Conservation (phyloP, 1,140 invertebrate genomes). For the Pseudomyrmex dendroicus region DNA sequence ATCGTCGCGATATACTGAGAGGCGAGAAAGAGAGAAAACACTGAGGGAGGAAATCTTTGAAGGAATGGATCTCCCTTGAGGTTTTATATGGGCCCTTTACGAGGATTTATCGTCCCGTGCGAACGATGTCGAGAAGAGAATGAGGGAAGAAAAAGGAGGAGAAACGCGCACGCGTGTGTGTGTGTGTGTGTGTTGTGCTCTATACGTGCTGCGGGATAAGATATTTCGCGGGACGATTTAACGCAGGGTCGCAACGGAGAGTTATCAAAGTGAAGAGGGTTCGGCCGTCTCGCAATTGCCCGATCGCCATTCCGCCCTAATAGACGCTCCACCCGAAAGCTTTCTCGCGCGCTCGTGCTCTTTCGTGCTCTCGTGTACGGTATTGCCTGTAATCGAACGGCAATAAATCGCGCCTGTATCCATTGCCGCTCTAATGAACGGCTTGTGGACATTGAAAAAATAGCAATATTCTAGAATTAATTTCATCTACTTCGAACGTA, state of each 20-base stretch:
- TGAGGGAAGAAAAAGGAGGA: conserved; percentile 32
- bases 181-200: conserved; percentile 59
- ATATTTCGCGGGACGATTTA: conserved; percentile 68
- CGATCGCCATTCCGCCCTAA: conserved; percentile 63
- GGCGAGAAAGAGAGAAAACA: conserved; percentile 13
- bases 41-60: conserved; percentile 63
- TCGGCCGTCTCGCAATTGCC: conserved; percentile 55
- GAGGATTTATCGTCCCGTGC: conserved; percentile 69
- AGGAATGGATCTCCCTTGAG: conserved; percentile 69
- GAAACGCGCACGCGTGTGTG: conserved; percentile 40
- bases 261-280: conserved; percentile 70
- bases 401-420: conserved; percentile 46
- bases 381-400: conserved; percentile 42
- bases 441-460: not conserved
- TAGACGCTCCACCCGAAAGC: conserved; percentile 63
- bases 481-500: not conserved
- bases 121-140: conserved; percentile 34
- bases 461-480: no score
- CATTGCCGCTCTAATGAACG: not conserved
- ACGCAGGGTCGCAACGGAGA: conserved; percentile 56
- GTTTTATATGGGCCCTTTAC: conserved; percentile 75
- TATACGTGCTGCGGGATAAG: conserved; percentile 65
- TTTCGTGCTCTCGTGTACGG: conserved; percentile 44
- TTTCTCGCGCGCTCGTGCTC: conserved; percentile 28
- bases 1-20: not conserved